Evolutionary conservation across 2,888 invertebrate species (phyloP).

Genomic region (Bombylius discolor): DNA sequence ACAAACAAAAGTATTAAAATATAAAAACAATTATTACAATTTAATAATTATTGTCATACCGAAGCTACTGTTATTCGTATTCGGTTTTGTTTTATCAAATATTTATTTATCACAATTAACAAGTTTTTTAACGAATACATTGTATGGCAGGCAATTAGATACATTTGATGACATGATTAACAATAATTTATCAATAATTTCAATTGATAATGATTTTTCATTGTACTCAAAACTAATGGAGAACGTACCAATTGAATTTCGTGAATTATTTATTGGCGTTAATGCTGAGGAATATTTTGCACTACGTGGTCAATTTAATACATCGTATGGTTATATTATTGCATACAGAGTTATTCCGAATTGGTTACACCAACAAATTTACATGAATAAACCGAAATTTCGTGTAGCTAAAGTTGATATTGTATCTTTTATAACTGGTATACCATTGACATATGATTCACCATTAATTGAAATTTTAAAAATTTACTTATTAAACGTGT

Average conservation of each 20-base stretch:
- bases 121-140: neutral
- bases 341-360: neutral
- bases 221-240: neutral
- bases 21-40: neutral
- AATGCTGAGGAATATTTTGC: neutral
- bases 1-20: neutral
- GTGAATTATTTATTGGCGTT: neutral
- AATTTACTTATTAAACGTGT: neutral
- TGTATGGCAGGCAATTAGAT: constrained; percentile 3
- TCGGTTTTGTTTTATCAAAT: constrained; percentile 3
- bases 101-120: constrained; percentile 2
- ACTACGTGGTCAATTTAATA: neutral
- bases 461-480: neutral
- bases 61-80: neutral
- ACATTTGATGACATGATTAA: neutral
- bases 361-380: neutral
- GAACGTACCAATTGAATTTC: neutral
- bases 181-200: neutral
- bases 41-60: neutral
- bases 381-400: neutral
- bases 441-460: neutral
- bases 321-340: neutral
- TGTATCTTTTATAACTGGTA: neutral
- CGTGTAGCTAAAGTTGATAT: neutral
- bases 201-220: neutral